These are phyloP conservation scores for Lamellibrachia luymesi DNA, from an alignment of 1,140 invertebrate genomes.

Conservation along the genomic window DNA sequence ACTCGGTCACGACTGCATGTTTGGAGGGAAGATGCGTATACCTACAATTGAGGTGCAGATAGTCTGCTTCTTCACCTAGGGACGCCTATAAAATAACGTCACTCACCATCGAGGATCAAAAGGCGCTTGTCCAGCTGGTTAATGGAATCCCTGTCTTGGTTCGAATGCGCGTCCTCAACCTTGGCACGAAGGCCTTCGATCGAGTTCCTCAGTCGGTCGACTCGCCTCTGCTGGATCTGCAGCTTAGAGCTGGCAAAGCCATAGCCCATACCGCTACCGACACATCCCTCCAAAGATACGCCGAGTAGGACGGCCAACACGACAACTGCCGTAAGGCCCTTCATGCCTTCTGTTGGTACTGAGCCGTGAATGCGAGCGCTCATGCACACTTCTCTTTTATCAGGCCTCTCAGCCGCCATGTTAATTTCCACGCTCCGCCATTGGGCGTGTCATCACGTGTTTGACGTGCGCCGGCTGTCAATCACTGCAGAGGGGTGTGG, in stretches of 20 bases:
- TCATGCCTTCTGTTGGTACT: neutral
- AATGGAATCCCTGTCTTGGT: neutral
- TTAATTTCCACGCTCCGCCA: neutral
- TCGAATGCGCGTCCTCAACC: neutral
- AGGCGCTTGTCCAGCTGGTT: neutral
- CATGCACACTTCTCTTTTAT: neutral
- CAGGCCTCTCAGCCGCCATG: neutral
- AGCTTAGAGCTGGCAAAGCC: constrained; percentile 3
- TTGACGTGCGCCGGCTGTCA: neutral
- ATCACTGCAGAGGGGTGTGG: neutral
- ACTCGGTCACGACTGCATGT: no score
- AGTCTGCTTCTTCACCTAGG: neutral
- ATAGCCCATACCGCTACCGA: neutral
- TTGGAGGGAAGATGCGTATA: no score
- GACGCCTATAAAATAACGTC: neutral
- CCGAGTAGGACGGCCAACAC: neutral
- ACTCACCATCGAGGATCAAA: neutral
- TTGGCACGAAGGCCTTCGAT: neutral
- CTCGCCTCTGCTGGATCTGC: neutral
- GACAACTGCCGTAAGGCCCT: neutral
- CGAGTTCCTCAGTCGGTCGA: neutral
- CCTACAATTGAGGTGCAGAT: no score
- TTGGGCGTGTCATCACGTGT: neutral
- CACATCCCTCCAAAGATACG: neutral
- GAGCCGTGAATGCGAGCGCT: neutral